Conservation (phyloP, 2,797 vertebrate species). For the Pseudotriccus pelzelni region DNA sequence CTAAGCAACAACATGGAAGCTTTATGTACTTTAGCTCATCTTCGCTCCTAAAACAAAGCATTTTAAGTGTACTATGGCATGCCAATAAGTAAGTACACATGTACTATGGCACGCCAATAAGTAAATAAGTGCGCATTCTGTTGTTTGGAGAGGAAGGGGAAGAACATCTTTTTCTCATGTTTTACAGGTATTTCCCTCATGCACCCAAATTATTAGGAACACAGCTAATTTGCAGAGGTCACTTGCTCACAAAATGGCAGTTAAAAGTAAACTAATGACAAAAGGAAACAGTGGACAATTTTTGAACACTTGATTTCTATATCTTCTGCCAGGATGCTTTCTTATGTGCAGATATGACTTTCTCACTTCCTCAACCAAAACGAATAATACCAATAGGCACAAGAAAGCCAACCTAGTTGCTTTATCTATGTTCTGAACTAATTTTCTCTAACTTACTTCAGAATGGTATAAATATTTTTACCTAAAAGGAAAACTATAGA, state of each 20-base stretch:
- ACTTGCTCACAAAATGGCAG: not conserved
- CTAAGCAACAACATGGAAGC: not conserved
- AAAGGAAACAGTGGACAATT: not conserved
- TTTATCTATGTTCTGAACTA: constrained; percentile 6
- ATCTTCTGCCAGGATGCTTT: not conserved
- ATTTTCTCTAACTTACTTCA: constrained; percentile 1
- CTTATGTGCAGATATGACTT: not conserved
- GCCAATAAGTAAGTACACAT: not conserved
- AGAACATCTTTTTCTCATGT: not conserved
- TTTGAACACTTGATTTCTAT: not conserved
- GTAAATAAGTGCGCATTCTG: not conserved
- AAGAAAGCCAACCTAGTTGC: not conserved
- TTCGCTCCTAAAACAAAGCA: not conserved
- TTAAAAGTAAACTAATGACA: not conserved
- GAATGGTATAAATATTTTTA: constrained; percentile 8
- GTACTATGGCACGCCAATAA: not conserved
- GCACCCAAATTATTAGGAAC: not conserved
- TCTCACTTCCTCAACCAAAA: not conserved
- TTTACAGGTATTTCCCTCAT: not conserved
- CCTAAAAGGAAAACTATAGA: not conserved
- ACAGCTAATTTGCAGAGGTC: not conserved
- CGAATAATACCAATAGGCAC: not conserved
- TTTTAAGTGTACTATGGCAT: not conserved
- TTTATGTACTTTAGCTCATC: not conserved
- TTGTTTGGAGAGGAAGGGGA: not conserved